Evolutionary conservation across 1,140 invertebrate genomes (phyloP), one percentile per base, ranked within the genome.

Genomic region (Saccostrea cuccullata): DNA sequence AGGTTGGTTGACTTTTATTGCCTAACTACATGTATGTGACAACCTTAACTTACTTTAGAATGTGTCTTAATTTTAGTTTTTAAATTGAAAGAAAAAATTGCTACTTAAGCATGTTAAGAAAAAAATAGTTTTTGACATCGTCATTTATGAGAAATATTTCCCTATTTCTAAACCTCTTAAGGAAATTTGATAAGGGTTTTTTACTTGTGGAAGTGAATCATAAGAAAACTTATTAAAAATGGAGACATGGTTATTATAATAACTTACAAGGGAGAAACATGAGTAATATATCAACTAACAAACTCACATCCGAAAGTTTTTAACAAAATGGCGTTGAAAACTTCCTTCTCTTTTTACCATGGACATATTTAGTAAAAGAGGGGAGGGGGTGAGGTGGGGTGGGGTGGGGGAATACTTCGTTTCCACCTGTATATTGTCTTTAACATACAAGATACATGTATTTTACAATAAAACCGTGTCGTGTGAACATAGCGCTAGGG

Each of bases 1-100:
- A 92, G 97, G 97, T 97, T 82, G 11, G 70, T 67, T 30, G 23
- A 30, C 30, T 15, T 73, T 36, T 73, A 47, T 30, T 73, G 30
- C 70, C 23, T 11, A 73, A 64, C 15, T 64, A n/a, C n/a, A n/a
- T n/a, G n/a, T n/a, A 6, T 64, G n/a, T 64, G 17, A 6, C n/a
- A 20, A 64, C 58, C n/a, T 64, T n/a, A n/a, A 17, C n/a, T 6
- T 20, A 64, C 4, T 64, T 20, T 20, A 20, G 17, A 2, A 20
- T 20, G 17, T 64, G 6, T 20, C 17, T n/a, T 20, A 20, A 20
- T 64, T 64, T 20, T 20, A 17, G n/a, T 64, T 17, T 64, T 20
- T 17, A 64, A 17, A 64, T n/a, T n/a, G 6, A 64, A 47, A 47
- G 9, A 9, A 47, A 47, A 47, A 47, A 9, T 47, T 47, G 47